Evolutionary conservation across 2,797 vertebrate genomes (phyloP).

Genomic region (Centropyge bicolor): DNA sequence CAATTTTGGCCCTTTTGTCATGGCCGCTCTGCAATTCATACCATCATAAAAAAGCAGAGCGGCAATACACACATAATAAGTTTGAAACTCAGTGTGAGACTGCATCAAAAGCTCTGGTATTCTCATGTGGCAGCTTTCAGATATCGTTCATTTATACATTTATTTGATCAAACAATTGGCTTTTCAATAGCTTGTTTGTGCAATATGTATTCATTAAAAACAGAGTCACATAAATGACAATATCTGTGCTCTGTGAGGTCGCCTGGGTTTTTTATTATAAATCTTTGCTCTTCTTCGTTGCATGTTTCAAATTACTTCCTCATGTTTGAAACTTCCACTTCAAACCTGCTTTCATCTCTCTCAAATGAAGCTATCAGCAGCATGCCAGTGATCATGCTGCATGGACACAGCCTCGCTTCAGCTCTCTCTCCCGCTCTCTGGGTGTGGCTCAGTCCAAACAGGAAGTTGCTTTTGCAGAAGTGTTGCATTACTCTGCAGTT

Average conservation of each 20-base stretch:
- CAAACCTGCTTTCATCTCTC: slow-evolving; percentile 11
- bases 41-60: slow-evolving; percentile 31
- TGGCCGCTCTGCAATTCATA: slow-evolving; percentile 53
- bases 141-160: slow-evolving; percentile 40
- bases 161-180: slow-evolving; percentile 36
- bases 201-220: slow-evolving; percentile 19
- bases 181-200: slow-evolving; percentile 34
- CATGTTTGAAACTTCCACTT: slow-evolving; percentile 23
- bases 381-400: slow-evolving; percentile 37
- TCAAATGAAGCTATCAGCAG: slow-evolving; percentile 33
- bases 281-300: slow-evolving; percentile 21
- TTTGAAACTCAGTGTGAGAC: slow-evolving; percentile 46
- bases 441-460: slow-evolving; percentile 59
- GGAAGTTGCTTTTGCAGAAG: slow-evolving; percentile 59
- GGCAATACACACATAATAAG: slow-evolving; percentile 36
- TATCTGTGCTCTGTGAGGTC: slow-evolving; percentile 19
- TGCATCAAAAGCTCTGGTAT: slow-evolving; percentile 31
- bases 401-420: slow-evolving; percentile 26
- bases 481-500: slow-evolving; percentile 65
- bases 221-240: slow-evolving; percentile 4
- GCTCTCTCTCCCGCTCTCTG: slow-evolving; percentile 34
- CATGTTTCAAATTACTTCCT: slow-evolving; percentile 15
- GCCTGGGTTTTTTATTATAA: slow-evolving; percentile 14
- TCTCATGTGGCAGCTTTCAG: slow-evolving; percentile 46
- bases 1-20: slow-evolving; percentile 66